Conservation (phyloP, 2,888 invertebrate genomes). For the Keiferia lycopersicella region DNA sequence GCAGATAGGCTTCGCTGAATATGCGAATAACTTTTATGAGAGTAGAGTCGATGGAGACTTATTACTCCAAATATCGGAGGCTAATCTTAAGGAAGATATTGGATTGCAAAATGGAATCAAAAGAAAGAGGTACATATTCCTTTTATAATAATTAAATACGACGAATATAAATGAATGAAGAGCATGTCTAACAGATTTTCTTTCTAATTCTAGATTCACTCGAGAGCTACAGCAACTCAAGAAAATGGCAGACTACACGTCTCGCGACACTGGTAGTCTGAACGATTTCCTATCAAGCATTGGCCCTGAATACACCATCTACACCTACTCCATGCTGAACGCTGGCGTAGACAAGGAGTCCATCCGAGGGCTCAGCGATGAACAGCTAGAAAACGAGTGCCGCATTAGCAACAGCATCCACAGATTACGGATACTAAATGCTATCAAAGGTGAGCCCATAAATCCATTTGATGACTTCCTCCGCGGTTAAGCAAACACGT, state of each 20-base stretch:
- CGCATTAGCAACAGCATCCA: constrained; percentile 97
- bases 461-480: constrained; percentile 30
- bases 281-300: constrained; percentile 92
- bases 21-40: constrained; percentile 90
- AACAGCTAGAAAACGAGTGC: constrained; percentile 95
- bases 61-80: constrained; percentile 93
- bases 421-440: constrained; percentile 92
- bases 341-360: constrained; percentile 96
- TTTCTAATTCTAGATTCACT: constrained; percentile 85
- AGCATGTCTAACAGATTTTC: constrained; percentile 10
- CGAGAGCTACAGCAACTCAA: constrained; percentile 96
- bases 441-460: constrained; percentile 84
- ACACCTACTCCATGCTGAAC: constrained; percentile 97
- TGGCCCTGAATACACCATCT: constrained; percentile 95
- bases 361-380: constrained; percentile 92
- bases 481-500: constrained; percentile 27
- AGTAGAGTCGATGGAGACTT: constrained; percentile 98
- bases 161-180: not conserved
- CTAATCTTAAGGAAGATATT: constrained; percentile 95
- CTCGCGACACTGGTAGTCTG: constrained; percentile 94
- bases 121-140: constrained; percentile 85
- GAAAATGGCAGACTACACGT: constrained; percentile 97
- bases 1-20: constrained; percentile 96
- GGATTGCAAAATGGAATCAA: constrained; percentile 96
- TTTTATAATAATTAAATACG: not conserved